Conservation (phyloP, 2,797 vertebrate species). For the Numenius phaeopus region DNA sequence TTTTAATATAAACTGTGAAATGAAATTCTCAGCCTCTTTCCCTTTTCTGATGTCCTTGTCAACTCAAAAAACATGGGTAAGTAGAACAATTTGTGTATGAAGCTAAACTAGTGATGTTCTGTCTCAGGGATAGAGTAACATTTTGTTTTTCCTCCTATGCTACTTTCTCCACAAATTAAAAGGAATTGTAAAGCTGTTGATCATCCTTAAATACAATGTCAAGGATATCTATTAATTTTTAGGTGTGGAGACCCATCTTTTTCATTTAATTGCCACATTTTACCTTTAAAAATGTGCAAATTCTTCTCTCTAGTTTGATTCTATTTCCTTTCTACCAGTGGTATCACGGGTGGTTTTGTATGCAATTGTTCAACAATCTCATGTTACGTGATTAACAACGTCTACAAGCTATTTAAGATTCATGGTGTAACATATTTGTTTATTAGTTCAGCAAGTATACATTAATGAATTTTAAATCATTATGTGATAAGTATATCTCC, state of each 20-base stretch:
- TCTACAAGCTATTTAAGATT: not conserved
- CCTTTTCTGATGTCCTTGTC: not conserved
- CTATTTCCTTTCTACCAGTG: not conserved
- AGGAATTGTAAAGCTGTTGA: not conserved
- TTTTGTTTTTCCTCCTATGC: not conserved
- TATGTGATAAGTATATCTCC: not conserved
- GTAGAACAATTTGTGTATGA: not conserved
- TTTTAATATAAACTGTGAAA: not conserved
- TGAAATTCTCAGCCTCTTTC: not conserved
- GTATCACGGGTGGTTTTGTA: not conserved
- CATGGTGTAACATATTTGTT: not conserved
- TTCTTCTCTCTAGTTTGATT: not conserved
- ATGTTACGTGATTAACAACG: not conserved
- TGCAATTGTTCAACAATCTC: not conserved
- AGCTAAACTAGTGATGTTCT: not conserved
- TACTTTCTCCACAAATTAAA: not conserved
- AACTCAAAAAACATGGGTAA: not conserved
- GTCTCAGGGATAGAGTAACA: rapidly evolving
- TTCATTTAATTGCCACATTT: not conserved
- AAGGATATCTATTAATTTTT: not conserved
- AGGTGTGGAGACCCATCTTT: not conserved
- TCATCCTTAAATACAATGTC: not conserved
- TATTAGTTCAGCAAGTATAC: conserved; percentile 3
- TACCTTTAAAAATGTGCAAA: not conserved
- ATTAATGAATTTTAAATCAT: conserved; percentile 16